Conservation (phyloP, 2,797 vertebrate species). For the Falco naumanni region DNA sequence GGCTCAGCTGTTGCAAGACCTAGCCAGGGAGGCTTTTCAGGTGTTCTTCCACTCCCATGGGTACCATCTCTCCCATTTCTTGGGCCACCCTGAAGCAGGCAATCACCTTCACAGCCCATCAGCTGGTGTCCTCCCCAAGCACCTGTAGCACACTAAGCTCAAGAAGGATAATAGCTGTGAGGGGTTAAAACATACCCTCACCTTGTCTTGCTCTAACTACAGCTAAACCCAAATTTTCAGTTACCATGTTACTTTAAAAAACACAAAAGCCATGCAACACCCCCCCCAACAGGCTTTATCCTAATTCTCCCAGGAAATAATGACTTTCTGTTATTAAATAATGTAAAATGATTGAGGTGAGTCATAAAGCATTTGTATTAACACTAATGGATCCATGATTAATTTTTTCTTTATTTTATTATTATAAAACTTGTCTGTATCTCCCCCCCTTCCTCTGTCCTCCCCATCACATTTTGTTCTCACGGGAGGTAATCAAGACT, state of each 20-base stretch:
- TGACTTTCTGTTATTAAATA: slow-evolving; percentile 62
- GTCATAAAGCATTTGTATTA: slow-evolving; percentile 67
- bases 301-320: slow-evolving; percentile 40
- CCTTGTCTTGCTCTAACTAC: not conserved
- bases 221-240: not conserved
- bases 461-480: slow-evolving; percentile 57
- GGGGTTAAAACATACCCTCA: not conserved
- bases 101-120: not conserved
- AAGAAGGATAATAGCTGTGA: not conserved
- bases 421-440: slow-evolving; percentile 37
- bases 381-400: slow-evolving; percentile 43
- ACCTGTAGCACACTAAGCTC: not conserved
- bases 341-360: slow-evolving; percentile 31
- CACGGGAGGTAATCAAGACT: slow-evolving; percentile 68
- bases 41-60: not conserved
- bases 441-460: not conserved
- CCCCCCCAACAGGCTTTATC: not conserved
- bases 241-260: not conserved
- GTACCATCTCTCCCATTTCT: not conserved
- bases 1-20: not conserved
- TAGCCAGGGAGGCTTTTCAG: not conserved
- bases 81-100: not conserved
- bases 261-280: not conserved
- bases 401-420: slow-evolving; percentile 58
- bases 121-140: not conserved